A percentile compares a stretch with the other conserved stretches of the same genome.
phyloP scores from a whole-genome alignment of 2,888 invertebrate species.

The Cyrtodaria siliqua region DNA sequence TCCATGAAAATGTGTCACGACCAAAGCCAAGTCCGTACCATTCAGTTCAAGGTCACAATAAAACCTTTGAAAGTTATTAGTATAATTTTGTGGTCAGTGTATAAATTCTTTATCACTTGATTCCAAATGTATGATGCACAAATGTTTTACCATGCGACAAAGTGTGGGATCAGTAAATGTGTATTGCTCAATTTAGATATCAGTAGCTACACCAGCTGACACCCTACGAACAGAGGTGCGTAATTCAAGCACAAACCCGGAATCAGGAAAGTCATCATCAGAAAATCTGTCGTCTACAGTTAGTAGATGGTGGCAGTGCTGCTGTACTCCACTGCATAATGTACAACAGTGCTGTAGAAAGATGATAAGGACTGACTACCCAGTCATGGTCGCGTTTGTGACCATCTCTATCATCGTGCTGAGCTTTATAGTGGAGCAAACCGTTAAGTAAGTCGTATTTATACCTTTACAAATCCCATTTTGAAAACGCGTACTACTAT shows the following conservation, averaged over 20 bases:
- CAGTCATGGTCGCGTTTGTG: constrained; percentile 64
- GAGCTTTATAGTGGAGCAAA: constrained; percentile 63
- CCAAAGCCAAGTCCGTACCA: too few relatives aligned
- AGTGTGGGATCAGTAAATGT: too few relatives aligned
- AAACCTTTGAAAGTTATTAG: too few relatives aligned
- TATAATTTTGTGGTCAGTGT: too few relatives aligned
- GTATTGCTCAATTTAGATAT: constrained; percentile 14
- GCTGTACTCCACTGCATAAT: constrained; percentile 12
- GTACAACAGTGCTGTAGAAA: constrained; percentile 25
- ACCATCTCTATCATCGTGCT: constrained; percentile 64
- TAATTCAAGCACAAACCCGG: constrained; percentile 14
- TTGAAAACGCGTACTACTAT: too few relatives aligned
- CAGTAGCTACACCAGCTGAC: constrained; percentile 18
- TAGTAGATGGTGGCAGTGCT: constrained; percentile 10
- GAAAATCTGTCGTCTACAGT: neutral
- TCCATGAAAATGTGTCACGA: too few relatives aligned
- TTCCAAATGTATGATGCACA: too few relatives aligned
- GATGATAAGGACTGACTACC: constrained; percentile 58
- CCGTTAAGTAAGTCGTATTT: constrained; percentile 66
- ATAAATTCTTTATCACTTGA: too few relatives aligned
- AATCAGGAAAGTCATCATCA: constrained; percentile 11
- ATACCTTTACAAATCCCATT: too few relatives aligned
- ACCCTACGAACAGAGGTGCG: constrained; percentile 30
- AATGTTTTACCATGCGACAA: too few relatives aligned
- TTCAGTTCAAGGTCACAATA: too few relatives aligned